A percentile compares a stretch with the other conserved stretches of the same genome.
Conservation (phyloP, 2,888 invertebrate species). For the Dicyrtoma fusca region DNA sequence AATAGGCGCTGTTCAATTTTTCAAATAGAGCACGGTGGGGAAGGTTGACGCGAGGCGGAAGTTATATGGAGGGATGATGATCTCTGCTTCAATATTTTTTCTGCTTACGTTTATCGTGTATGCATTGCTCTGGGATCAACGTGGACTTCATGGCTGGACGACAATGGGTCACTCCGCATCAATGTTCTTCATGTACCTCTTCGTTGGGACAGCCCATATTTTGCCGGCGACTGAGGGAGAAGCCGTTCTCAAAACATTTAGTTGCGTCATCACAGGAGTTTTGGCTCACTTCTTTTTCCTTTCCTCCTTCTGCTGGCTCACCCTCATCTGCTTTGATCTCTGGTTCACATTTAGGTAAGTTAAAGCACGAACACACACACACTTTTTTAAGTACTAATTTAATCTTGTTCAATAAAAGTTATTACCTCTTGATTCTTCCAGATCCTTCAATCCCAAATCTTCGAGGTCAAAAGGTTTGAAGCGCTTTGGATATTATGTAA, state of each 20-base stretch:
- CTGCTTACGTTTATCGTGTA: constrained; percentile 32
- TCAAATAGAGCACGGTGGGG: background rate
- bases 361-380: too few relatives aligned
- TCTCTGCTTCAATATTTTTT: constrained; percentile 30
- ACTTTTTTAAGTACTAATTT: background rate
- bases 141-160: constrained; percentile 35
- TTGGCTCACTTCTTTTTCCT: constrained; percentile 49
- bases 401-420: background rate
- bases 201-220: constrained; percentile 24
- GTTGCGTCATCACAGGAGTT: constrained; percentile 37
- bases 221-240: background rate
- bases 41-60: background rate
- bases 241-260: background rate
- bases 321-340: constrained; percentile 50
- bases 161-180: constrained; percentile 33
- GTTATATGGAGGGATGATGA: constrained; percentile 28
- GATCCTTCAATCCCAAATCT: constrained; percentile 24
- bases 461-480: constrained; percentile 13
- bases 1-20: too few relatives aligned
- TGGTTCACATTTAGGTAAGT: constrained; percentile 51
- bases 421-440: constrained; percentile 7
- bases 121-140: constrained; percentile 24
- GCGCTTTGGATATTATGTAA: constrained; percentile 20
- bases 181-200: constrained; percentile 35
- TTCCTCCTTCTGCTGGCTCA: constrained; percentile 48